phyloP scores from a whole-genome alignment of 2,113 vertebrate species.

The Ailurus styani region DNA sequence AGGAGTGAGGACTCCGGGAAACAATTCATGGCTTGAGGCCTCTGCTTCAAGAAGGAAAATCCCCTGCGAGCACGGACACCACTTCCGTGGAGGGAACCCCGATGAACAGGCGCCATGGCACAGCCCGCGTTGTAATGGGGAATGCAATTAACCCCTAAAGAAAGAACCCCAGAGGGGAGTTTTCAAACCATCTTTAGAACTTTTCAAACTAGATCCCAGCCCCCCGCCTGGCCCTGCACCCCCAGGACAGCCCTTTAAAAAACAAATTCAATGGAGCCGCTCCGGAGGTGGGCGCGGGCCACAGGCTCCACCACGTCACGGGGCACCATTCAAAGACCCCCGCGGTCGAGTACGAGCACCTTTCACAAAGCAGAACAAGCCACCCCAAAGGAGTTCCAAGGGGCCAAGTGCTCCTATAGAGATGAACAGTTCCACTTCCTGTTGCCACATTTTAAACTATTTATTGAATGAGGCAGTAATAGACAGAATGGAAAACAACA shows the following conservation, averaged over 20 bases:
- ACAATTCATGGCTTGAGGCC: background rate
- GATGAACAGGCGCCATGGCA: background rate
- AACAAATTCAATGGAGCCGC: background rate
- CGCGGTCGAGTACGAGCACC: background rate
- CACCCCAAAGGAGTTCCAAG: background rate
- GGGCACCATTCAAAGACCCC: background rate
- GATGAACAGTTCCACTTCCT: conserved; percentile 51
- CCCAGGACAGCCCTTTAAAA: background rate
- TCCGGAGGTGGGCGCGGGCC: fast-evolving
- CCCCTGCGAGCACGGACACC: fast-evolving
- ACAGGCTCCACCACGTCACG: fast-evolving
- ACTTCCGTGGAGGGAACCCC: background rate
- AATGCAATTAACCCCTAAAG: background rate
- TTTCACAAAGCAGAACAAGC: background rate
- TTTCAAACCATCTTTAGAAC: background rate
- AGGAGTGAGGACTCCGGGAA: background rate
- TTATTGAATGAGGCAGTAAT: conserved; percentile 84
- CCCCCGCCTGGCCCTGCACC: background rate
- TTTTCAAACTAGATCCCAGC: background rate
- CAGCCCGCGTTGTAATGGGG: background rate
- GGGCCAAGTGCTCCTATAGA: conserved; percentile 29
- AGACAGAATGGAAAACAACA: conserved; percentile 78
- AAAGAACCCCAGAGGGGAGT: background rate
- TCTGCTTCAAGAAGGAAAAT: background rate
- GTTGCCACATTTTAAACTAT: conserved; percentile 79